Conservation (phyloP, 2,888 invertebrate species). For the Epinotia nisella region DNA sequence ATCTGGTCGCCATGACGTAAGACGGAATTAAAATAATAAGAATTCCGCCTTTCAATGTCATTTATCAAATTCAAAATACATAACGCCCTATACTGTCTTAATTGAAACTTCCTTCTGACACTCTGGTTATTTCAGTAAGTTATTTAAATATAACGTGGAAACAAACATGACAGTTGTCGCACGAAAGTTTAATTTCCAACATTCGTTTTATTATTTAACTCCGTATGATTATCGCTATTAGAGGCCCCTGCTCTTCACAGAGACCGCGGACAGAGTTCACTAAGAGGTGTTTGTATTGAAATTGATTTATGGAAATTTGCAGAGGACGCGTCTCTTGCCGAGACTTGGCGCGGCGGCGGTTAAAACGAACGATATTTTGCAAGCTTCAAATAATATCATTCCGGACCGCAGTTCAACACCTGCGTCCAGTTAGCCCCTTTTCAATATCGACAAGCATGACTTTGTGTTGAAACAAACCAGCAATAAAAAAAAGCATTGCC, state of each 20-base stretch:
- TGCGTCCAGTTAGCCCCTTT: slow-evolving; percentile 30
- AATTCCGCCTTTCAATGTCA: too few relatives aligned
- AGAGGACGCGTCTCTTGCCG: slow-evolving; percentile 70
- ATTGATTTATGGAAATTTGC: slow-evolving; percentile 83
- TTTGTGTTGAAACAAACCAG: background rate
- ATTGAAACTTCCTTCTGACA: too few relatives aligned
- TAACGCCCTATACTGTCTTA: too few relatives aligned
- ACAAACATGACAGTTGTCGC: background rate
- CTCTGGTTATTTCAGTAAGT: too few relatives aligned
- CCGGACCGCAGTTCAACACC: slow-evolving; percentile 32
- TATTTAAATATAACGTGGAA: too few relatives aligned
- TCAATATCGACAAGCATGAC: slow-evolving; percentile 12
- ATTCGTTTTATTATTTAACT: background rate
- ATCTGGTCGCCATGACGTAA: too few relatives aligned
- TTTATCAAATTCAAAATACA: too few relatives aligned
- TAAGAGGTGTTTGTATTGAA: slow-evolving; percentile 84
- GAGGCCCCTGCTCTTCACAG: slow-evolving; percentile 51
- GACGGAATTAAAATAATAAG: too few relatives aligned
- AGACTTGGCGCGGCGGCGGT: slow-evolving; percentile 63
- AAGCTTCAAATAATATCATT: slow-evolving; percentile 38
- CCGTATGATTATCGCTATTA: slow-evolving; percentile 49
- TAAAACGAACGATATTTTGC: slow-evolving; percentile 67
- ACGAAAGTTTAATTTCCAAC: background rate
- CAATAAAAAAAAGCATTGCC: background rate
- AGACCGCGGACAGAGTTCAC: slow-evolving; percentile 78